Percentiles rank a stretch among this genome's conserved stretches.
Conservation (phyloP, 2,113 vertebrate species). For the Platichthys flesus region DNA sequence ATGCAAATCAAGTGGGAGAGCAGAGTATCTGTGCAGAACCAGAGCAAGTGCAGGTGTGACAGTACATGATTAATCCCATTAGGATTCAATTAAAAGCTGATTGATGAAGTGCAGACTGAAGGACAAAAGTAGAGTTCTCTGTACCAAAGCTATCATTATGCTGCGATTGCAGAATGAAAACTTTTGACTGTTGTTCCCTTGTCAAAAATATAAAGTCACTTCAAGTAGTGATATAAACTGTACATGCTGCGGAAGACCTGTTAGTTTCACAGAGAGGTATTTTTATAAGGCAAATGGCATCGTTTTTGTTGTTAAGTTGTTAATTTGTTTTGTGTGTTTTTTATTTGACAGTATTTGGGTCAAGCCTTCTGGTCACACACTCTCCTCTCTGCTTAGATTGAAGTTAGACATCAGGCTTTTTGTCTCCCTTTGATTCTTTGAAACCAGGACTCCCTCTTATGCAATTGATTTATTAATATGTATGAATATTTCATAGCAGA, state of each 20-base stretch:
- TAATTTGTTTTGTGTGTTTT: neutral
- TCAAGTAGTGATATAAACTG: neutral
- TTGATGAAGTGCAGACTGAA: conserved; percentile 66
- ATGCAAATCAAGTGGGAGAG: conserved; percentile 53
- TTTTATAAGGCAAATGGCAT: neutral
- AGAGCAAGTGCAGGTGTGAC: conserved; percentile 57
- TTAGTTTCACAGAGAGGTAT: neutral
- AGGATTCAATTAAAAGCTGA: conserved; percentile 71
- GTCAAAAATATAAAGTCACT: conserved; percentile 13
- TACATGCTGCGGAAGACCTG: neutral
- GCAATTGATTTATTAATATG: conserved; percentile 64
- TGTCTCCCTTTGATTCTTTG: conserved; percentile 39
- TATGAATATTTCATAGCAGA: conserved; percentile 54
- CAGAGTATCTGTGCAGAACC: conserved; percentile 42
- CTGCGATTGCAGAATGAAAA: neutral
- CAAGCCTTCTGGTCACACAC: conserved; percentile 16
- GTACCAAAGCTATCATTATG: conserved; percentile 29
- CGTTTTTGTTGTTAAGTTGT: neutral
- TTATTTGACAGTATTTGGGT: conserved; percentile 29
- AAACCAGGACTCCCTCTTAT: conserved; percentile 40
- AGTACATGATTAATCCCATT: conserved; percentile 70
- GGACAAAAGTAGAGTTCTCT: conserved; percentile 50
- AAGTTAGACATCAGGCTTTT: conserved; percentile 24
- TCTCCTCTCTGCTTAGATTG: conserved; percentile 14
- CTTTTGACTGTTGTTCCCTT: neutral